A percentile compares a stretch with the other conserved stretches of the same genome.
Evolutionary conservation across 1,140 invertebrate species (phyloP).

Genomic region (Nephotettix cincticeps): DNA sequence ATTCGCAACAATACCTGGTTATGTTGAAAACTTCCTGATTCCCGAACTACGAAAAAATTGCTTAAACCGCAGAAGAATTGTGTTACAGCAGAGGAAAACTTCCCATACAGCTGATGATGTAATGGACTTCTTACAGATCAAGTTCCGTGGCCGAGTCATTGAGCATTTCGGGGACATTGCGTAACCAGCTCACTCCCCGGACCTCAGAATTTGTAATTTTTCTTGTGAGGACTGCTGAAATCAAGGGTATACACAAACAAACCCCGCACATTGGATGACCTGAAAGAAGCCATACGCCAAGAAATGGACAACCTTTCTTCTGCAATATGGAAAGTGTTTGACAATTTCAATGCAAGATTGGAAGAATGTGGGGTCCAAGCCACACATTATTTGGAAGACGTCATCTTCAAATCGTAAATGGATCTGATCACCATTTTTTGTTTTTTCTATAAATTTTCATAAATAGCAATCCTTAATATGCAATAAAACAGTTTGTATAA

Average conservation of each 20-base stretch:
- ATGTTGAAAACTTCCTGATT: slow-evolving; percentile 14
- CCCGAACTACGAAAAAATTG: too few species aligned
- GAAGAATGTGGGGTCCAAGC: neutral
- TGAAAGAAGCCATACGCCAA: slow-evolving; percentile 24
- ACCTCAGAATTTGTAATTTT: slow-evolving; percentile 45
- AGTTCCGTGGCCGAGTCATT: slow-evolving; percentile 39
- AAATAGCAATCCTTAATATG: neutral
- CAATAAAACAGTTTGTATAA: slow-evolving; percentile 14
- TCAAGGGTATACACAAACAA: slow-evolving; percentile 35
- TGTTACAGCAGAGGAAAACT: slow-evolving; percentile 37
- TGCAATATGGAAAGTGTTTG: slow-evolving; percentile 16
- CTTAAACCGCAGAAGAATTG: slow-evolving; percentile 21
- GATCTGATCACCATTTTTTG: neutral
- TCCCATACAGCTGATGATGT: slow-evolving; percentile 40
- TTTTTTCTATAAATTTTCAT: slow-evolving; percentile 16
- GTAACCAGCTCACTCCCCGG: slow-evolving; percentile 42
- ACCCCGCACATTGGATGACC: slow-evolving; percentile 10
- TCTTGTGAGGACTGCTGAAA: slow-evolving; percentile 41
- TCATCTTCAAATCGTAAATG: slow-evolving; percentile 8
- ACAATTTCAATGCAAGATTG: neutral
- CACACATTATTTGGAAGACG: too few species aligned
- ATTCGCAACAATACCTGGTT: slow-evolving; percentile 13
- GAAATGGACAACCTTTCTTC: slow-evolving; percentile 11
- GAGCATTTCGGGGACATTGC: slow-evolving; percentile 37
- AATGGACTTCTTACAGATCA: slow-evolving; percentile 37